phyloP scores from a whole-genome alignment of 23 tunicate species.

The Halocynthia aurantium region DNA sequence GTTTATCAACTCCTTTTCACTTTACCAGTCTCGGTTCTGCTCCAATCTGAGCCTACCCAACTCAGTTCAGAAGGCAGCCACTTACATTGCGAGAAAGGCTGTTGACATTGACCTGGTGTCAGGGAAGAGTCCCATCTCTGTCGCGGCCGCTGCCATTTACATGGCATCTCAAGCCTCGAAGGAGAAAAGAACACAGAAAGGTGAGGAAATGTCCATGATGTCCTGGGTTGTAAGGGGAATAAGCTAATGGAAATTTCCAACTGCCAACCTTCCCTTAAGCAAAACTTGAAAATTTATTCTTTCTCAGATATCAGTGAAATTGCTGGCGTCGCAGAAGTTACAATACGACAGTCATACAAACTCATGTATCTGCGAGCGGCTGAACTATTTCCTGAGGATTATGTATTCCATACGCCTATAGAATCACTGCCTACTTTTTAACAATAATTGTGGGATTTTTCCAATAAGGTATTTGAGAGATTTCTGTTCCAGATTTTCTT shows the following conservation, averaged over 20 bases:
- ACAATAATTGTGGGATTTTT: neutral
- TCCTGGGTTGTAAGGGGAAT: neutral
- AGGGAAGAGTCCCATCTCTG: slow-evolving; percentile 91
- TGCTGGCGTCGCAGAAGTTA: slow-evolving; percentile 99
- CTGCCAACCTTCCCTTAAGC: neutral
- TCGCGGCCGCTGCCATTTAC: slow-evolving; percentile 98
- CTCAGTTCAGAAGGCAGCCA: slow-evolving; percentile 79
- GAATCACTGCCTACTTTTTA: slow-evolving; percentile 69
- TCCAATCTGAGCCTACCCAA: slow-evolving; percentile 66
- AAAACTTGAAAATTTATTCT: neutral
- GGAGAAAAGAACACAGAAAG: slow-evolving; percentile 77
- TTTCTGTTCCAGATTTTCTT: too few species aligned
- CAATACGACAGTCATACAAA: slow-evolving; percentile 95
- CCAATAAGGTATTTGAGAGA: too few species aligned
- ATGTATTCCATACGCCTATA: slow-evolving; percentile 64
- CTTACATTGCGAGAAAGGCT: slow-evolving; percentile 80
- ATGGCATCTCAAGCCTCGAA: slow-evolving; percentile 98
- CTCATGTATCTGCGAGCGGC: slow-evolving; percentile 85
- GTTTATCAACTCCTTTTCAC: neutral
- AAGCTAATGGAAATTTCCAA: neutral
- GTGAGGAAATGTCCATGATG: neutral
- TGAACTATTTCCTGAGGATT: slow-evolving; percentile 77
- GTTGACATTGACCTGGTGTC: slow-evolving; percentile 89
- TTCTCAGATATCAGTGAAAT: slow-evolving; percentile 90
- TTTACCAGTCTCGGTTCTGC: slow-evolving; percentile 76